Percentiles rank a stretch among this genome's conserved stretches.
Evolutionary conservation across 2,888 invertebrate genomes (phyloP).

Genomic region (Eupeodes latifasciatus): DNA sequence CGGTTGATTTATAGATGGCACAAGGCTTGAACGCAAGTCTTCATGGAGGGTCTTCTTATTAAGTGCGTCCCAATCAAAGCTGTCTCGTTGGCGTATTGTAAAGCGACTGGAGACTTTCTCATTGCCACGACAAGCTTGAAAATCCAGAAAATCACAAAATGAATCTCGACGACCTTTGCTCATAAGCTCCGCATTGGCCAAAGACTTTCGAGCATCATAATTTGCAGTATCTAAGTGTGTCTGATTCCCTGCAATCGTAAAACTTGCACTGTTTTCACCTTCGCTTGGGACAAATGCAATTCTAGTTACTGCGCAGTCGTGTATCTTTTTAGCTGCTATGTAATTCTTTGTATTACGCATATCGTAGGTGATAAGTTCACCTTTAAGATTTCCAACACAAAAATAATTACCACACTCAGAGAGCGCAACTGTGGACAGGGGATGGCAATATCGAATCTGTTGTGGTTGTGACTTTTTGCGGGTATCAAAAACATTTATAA

Average conservation of each 20-base stretch:
- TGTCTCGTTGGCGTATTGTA: constrained; percentile 79
- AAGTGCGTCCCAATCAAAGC: constrained; percentile 82
- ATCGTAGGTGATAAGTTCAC: constrained; percentile 83
- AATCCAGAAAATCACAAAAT: constrained; percentile 82
- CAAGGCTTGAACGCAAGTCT: constrained; percentile 73
- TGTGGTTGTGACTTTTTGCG: constrained; percentile 80
- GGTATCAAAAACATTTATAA: constrained; percentile 83
- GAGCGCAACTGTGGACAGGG: constrained; percentile 81
- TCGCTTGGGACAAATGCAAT: constrained; percentile 81
- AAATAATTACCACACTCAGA: constrained; percentile 83
- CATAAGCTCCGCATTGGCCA: constrained; percentile 65
- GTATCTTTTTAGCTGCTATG: constrained; percentile 79
- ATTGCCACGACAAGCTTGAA: constrained; percentile 78
- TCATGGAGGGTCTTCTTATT: constrained; percentile 78
- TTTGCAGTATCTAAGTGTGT: constrained; percentile 54
- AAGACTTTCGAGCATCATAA: constrained; percentile 48
- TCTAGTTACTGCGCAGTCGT: constrained; percentile 80
- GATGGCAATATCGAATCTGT: constrained; percentile 80
- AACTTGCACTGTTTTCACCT: constrained; percentile 77
- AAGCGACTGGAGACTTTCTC: constrained; percentile 80
- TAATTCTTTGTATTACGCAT: constrained; percentile 81
- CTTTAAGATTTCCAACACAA: constrained; percentile 83
- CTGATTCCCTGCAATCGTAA: constrained; percentile 77
- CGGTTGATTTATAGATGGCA: constrained; percentile 59
- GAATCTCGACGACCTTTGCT: constrained; percentile 81